Conservation (phyloP, 2,113 vertebrate genomes). For the Rhadina sibilatrix region DNA sequence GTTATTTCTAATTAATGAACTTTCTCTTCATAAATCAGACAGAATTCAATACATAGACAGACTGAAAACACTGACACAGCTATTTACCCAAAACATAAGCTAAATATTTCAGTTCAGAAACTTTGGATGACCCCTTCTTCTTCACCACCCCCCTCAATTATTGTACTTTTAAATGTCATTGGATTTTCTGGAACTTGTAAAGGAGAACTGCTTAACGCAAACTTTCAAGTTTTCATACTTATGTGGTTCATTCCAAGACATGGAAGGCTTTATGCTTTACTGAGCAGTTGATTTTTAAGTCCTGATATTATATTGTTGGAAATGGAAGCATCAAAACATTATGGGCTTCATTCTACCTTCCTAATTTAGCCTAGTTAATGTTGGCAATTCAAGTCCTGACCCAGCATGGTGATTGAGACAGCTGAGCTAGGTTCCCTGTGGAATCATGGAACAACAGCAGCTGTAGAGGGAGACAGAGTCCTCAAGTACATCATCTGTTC, state of each 20-base stretch:
- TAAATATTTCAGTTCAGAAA: conserved; percentile 15
- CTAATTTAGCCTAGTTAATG: background rate
- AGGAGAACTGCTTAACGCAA: background rate
- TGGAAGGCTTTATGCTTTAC: background rate
- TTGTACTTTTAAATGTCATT: background rate
- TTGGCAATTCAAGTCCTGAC: background rate
- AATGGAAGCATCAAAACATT: background rate
- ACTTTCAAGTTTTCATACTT: background rate
- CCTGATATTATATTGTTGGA: background rate
- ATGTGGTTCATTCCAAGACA: background rate
- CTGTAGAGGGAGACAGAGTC: background rate
- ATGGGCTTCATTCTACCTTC: background rate
- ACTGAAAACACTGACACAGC: background rate
- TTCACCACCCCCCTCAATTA: background rate
- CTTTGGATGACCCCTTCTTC: background rate
- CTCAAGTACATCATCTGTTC: background rate
- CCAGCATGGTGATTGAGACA: background rate
- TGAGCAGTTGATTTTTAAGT: background rate
- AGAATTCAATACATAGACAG: background rate
- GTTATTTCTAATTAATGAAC: background rate
- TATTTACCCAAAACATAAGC: background rate
- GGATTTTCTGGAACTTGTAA: background rate
- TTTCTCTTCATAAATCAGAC: background rate
- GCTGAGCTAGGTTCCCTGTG: background rate
- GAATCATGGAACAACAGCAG: background rate